phyloP scores from a whole-genome alignment of 1,140 invertebrate genomes.

The Belonocnema kinseyi region DNA sequence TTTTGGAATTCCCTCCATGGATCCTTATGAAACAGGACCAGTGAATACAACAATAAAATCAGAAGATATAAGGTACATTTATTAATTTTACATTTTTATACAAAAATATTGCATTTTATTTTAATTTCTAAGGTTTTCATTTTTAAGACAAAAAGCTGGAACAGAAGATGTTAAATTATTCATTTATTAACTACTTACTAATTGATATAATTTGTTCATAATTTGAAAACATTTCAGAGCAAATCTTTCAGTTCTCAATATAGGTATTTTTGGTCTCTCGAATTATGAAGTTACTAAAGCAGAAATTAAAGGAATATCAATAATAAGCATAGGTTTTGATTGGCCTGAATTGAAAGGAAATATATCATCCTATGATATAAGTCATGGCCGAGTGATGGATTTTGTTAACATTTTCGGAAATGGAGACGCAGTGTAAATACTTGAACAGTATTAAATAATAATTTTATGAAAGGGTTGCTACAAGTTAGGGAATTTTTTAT shows the following conservation, averaged over 20 bases:
- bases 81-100: neutral
- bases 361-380: conserved; percentile 25
- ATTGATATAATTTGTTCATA: neutral
- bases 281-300: conserved; percentile 37
- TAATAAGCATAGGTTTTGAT: conserved; percentile 34
- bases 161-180: neutral
- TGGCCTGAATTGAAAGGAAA: conserved; percentile 37
- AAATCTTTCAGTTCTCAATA: neutral
- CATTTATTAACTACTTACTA: too few species aligned
- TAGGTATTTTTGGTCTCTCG: conserved; percentile 35
- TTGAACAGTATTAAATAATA: neutral
- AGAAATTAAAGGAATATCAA: conserved; percentile 37
- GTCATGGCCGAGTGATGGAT: conserved; percentile 6
- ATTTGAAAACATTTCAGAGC: neutral
- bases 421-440: conserved; percentile 43
- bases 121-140: neutral
- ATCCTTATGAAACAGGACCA: conserved; percentile 36
- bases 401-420: conserved; percentile 35
- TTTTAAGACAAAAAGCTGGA: neutral
- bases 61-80: neutral
- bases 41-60: neutral
- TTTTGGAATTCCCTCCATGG: conserved; percentile 41
- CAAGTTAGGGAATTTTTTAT: too few species aligned
- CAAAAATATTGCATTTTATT: neutral
- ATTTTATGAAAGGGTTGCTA: neutral